Evolutionary conservation across 2,113 vertebrate genomes (phyloP), one percentile per base, ranked within the genome.

Genomic region (Salminus brasiliensis): DNA sequence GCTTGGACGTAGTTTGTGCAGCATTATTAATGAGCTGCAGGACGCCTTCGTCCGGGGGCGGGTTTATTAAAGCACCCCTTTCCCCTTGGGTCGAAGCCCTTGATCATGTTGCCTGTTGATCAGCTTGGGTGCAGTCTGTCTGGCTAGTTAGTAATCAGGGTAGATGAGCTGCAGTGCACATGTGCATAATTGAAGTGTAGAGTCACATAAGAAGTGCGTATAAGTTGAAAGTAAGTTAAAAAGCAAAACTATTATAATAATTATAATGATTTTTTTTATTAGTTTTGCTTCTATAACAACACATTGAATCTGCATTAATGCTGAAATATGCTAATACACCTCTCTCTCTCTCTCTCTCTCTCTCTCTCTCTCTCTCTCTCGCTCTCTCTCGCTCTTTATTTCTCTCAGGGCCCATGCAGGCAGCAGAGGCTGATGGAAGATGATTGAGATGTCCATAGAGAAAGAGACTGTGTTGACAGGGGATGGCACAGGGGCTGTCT

Each of bases 381-480:
- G n/a, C n/a, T n/a, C n/a, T n/a, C n/a, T n/a, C n/a, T n/a, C n/a
- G n/a, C n/a, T n/a, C n/a, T 76, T 30, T 63, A 15, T 69, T 59
- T 71, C 15, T 5, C 32, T 52, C 41, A 81, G 88, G 85, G 21
- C 65, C 18, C 21, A 52, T 86, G 81, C 71, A 69, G 62, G 16
- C 27, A 23, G 41, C 49, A 89, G 85, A 83, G 81, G 80, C 30
- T 32, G 62, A 23, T 72, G 78, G 49, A 89, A 69, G 76, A 91
- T 90, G 86, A 86, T 89, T 75, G 89, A 84, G 83, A 92, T 91
- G 90, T 92, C 92, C 0, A 11, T 90, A 30, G 91, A 92, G 21
- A 88, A 87, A 62, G 91, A 93, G 57, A 55, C 79, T 0, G 72
- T 87, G 52, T 76, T 89, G 18, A n/a, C 79, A 29, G 76, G 36